Evolutionary conservation across 2,113 vertebrate genomes (phyloP), one percentile per base, ranked within the genome.

Genomic region (Nerophis ophidion): DNA sequence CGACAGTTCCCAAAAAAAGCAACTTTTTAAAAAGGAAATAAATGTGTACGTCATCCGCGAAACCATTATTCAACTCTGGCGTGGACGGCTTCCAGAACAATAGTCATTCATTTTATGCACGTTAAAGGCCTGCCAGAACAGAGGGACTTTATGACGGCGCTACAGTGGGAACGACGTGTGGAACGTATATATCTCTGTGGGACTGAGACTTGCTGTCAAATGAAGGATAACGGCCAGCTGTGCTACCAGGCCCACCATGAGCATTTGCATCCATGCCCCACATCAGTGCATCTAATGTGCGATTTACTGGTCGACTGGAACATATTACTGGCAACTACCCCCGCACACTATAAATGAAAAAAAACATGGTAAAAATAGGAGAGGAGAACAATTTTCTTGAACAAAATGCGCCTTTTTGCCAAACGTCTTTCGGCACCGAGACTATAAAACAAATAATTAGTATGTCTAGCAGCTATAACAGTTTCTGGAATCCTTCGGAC

Each of bases 261-360:
- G 54, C 33, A 36, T 80, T 78, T 80, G 71, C 79, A 65, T 60
- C 60, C 77, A 76, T 77, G 72, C 57, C 61, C 49, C 16, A 55
- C 70, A 68, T 77, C 66, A 14, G 36, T 70, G 61, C 33, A 10
- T 78, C 58, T 63, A 66, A 71, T 78, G 79, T 57, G 4, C 65
- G 74, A 77, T 81, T 80, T 57, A 48, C 69, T 70, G 79, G 73
- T 65, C 69, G 60, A 70, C 64, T 56, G 50, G 70, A 81, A 82
- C 65, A 63, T 68, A 68, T 67, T 35, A 19, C 65, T 51, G 38
- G 52, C 63, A 70, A 57, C n/a, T 52, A 69, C 61, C 50, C 58
- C 40, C 40, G 4, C 48, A 11, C 36, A 46, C 58, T 33, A 66
- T 11, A 57, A 56, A 73, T 62, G 26, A 26, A 26, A 71, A 80